phyloP scores from a whole-genome alignment of 1,140 invertebrate species.

The Harlomillsia oculata region DNA sequence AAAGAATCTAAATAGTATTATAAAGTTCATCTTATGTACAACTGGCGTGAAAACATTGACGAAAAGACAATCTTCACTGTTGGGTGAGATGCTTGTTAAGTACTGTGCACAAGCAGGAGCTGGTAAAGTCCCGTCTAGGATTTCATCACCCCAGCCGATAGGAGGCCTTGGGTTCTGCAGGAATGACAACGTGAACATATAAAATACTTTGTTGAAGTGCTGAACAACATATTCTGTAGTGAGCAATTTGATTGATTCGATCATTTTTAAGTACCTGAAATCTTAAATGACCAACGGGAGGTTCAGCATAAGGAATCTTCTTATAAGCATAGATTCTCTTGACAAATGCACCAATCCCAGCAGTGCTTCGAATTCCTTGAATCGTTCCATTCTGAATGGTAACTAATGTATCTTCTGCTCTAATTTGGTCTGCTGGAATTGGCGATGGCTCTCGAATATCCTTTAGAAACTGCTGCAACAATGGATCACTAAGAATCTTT shows the following conservation, averaged over 20 bases:
- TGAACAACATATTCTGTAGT: not conserved
- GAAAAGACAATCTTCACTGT: constrained; percentile 51
- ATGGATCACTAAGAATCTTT: too few relatives aligned
- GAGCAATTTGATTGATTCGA: not conserved
- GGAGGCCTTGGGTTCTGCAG: constrained; percentile 36
- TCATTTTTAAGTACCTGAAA: constrained; percentile 17
- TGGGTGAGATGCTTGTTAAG: constrained; percentile 40
- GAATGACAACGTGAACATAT: not conserved
- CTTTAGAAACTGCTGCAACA: too few relatives aligned
- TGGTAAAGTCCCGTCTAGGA: constrained; percentile 40
- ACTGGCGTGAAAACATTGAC: constrained; percentile 51
- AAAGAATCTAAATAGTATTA: too few relatives aligned
- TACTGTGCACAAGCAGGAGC: constrained; percentile 40
- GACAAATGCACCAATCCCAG: not conserved
- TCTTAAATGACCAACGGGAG: constrained; percentile 24
- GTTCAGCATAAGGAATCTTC: constrained; percentile 22
- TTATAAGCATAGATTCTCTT: constrained; percentile 1
- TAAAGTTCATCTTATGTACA: too few relatives aligned
- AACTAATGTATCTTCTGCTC: constrained; percentile 7
- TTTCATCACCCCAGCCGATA: constrained; percentile 38
- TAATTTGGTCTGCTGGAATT: too few relatives aligned
- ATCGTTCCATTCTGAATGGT: constrained; percentile 19
- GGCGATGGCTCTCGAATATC: too few relatives aligned
- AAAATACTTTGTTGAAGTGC: not conserved
- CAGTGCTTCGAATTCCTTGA: not conserved